These are phyloP conservation scores for Platygyra sinensis DNA, from an alignment of 64 coral and sea anemone species.

Conservation along the genomic window DNA sequence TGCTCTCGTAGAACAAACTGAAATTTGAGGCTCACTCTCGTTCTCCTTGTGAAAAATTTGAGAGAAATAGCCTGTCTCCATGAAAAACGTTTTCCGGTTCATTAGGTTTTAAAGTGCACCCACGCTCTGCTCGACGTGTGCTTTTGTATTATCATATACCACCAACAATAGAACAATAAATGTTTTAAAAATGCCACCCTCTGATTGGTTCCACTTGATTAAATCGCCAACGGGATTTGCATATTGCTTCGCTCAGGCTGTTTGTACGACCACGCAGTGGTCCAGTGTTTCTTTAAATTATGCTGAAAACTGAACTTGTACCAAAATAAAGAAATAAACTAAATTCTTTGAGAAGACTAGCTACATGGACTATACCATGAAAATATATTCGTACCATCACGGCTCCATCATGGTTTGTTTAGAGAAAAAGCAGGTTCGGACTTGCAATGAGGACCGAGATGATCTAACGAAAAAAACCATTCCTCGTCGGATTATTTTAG, in stretches of 20 bases:
- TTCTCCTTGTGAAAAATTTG: too few species aligned
- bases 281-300: neutral
- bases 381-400: too few species aligned
- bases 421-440: neutral
- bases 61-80: too few species aligned
- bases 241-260: constrained; percentile 9
- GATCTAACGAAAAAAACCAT: neutral
- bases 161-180: constrained; percentile 21
- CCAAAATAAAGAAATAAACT: constrained; percentile 20
- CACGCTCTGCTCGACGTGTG: neutral
- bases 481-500: neutral
- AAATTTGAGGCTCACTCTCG: too few species aligned
- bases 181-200: constrained; percentile 29
- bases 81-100: too few species aligned
- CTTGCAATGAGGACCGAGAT: neutral
- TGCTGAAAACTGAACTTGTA: neutral
- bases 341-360: neutral
- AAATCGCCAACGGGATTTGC: constrained; percentile 1
- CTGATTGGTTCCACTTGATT: constrained; percentile 48
- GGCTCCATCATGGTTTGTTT: neutral
- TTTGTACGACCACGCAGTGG: constrained; percentile 14
- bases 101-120: too few species aligned
- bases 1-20: too few species aligned
- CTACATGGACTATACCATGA: neutral
- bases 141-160: neutral